phyloP scores from a whole-genome alignment of 1,140 invertebrate genomes.

The Diachasmimorpha longicaudata region DNA sequence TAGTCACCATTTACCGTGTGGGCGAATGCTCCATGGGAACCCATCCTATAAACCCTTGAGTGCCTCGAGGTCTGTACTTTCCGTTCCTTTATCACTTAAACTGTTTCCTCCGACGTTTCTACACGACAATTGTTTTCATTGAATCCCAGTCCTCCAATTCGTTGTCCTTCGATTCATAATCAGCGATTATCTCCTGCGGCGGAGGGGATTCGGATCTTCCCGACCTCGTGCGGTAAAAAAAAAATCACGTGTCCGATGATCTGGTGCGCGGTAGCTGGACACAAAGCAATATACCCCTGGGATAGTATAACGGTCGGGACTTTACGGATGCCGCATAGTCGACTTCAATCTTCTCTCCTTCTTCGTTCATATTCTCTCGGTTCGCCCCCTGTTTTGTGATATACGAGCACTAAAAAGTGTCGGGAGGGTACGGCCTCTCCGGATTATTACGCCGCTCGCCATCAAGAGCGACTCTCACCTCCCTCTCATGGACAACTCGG shows the following conservation, averaged over 20 bases:
- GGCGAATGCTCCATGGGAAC: constrained; percentile 19
- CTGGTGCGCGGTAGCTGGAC: too few species aligned
- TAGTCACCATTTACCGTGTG: constrained; percentile 42
- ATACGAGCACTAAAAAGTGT: constrained; percentile 29
- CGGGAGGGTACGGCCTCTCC: constrained; percentile 23
- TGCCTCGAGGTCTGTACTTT: neutral
- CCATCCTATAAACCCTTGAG: neutral
- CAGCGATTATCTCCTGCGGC: neutral
- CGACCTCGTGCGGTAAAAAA: too few species aligned
- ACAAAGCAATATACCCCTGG: neutral
- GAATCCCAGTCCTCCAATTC: neutral
- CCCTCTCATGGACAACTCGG: constrained; percentile 1
- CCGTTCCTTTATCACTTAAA: neutral
- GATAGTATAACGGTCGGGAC: neutral
- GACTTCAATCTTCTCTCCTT: constrained; percentile 8
- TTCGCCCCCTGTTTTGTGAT: constrained; percentile 19
- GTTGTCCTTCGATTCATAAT: neutral
- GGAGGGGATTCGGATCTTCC: neutral
- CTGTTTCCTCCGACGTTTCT: neutral
- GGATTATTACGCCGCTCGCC: constrained; percentile 27
- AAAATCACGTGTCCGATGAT: too few species aligned
- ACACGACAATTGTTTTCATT: neutral
- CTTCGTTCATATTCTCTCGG: neutral
- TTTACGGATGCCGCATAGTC: neutral
- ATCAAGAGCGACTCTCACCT: constrained; percentile 13